Conservation (phyloP, 2,888 invertebrate species). For the Pinctada fucata region DNA sequence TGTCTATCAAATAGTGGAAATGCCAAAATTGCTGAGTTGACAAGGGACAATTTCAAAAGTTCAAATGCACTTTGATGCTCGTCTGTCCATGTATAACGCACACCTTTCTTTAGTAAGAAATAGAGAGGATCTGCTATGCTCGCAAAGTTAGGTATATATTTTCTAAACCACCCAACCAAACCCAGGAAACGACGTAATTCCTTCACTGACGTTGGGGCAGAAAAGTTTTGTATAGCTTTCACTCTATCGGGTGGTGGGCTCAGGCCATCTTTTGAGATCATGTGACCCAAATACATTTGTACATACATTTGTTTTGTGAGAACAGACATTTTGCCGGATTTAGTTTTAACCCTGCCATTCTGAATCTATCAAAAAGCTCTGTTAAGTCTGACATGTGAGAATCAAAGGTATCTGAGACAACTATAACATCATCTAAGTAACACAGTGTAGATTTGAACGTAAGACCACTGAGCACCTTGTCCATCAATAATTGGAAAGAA, state of each 20-base stretch:
- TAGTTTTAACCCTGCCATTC: conserved; percentile 39
- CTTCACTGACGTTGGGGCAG: conserved; percentile 31
- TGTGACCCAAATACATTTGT: conserved; percentile 45
- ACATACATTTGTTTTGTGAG: conserved; percentile 27
- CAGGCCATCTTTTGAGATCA: conserved; percentile 39
- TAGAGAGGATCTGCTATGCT: conserved; percentile 36
- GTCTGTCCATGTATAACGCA: conserved; percentile 30
- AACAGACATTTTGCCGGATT: conserved; percentile 40
- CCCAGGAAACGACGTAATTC: conserved; percentile 39
- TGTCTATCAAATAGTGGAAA: conserved; percentile 42
- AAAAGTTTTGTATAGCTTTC: conserved; percentile 34
- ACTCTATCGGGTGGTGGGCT: conserved; percentile 36
- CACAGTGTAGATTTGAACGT: conserved; percentile 42
- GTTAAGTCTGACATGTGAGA: conserved; percentile 35
- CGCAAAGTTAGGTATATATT: conserved; percentile 43
- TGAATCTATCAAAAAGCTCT: conserved; percentile 37
- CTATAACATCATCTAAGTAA: conserved; percentile 45
- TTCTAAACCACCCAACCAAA: conserved; percentile 48
- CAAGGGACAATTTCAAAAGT: conserved; percentile 25
- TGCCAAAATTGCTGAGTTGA: conserved; percentile 40
- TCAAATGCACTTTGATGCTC: conserved; percentile 35
- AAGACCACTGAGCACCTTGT: conserved; percentile 40
- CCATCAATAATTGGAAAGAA: too few relatives aligned
- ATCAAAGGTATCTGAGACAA: conserved; percentile 39
- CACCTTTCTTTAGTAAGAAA: conserved; percentile 31